phyloP scores from a whole-genome alignment of 2,888 invertebrate species.

The Abrostola tripartita region DNA sequence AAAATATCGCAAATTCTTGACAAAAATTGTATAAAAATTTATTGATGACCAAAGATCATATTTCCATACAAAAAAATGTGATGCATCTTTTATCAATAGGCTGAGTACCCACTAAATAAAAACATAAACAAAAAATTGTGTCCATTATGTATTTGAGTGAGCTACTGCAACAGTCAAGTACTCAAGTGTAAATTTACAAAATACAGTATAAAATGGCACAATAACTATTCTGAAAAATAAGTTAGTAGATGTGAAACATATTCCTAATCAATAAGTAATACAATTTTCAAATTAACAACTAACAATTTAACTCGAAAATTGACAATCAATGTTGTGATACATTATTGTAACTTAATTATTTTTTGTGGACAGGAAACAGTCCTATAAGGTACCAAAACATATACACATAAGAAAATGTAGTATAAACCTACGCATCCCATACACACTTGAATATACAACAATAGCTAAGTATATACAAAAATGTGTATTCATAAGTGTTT shows the following conservation, averaged over 20 bases:
- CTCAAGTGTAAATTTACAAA: slow-evolving; percentile 54
- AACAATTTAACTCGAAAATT: slow-evolving; percentile 75
- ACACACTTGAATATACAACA: slow-evolving; percentile 65
- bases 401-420: slow-evolving; percentile 62
- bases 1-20: slow-evolving; percentile 10
- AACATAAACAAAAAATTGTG: slow-evolving; percentile 31
- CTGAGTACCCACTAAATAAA: slow-evolving; percentile 33
- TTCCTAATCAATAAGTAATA: slow-evolving; percentile 60
- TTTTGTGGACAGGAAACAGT: slow-evolving; percentile 86
- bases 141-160: slow-evolving; percentile 31
- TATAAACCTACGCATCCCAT: slow-evolving; percentile 68
- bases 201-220: slow-evolving; percentile 80
- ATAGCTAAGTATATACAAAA: slow-evolving; percentile 62
- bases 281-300: slow-evolving; percentile 70
- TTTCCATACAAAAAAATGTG: slow-evolving; percentile 43
- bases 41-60: slow-evolving; percentile 33
- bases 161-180: slow-evolving; percentile 49
- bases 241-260: slow-evolving; percentile 70
- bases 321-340: slow-evolving; percentile 76
- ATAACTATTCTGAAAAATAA: slow-evolving; percentile 75
- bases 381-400: slow-evolving; percentile 85
- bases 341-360: slow-evolving; percentile 68
- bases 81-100: slow-evolving; percentile 38
- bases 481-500: slow-evolving; percentile 70
- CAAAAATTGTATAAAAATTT: slow-evolving; percentile 9